Percentiles rank a stretch among this genome's conserved stretches.
phyloP scores from a whole-genome alignment of 2,888 invertebrate species.

The Capitulum mitella region DNA sequence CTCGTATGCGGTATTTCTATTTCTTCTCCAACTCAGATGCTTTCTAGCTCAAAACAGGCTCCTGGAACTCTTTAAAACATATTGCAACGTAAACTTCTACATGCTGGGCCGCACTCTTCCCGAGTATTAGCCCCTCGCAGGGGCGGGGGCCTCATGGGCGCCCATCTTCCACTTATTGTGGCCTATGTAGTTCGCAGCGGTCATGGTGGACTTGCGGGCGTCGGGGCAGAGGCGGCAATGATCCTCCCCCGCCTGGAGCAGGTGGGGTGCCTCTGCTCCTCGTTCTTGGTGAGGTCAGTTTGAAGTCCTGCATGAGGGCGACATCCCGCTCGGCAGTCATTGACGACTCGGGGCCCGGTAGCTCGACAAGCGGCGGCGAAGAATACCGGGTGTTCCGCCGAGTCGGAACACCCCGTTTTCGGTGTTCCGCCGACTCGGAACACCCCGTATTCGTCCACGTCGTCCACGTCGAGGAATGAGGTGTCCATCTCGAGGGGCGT shows the following conservation, averaged over 20 bases:
- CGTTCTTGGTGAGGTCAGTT: conserved; percentile 24
- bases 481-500: too few species aligned
- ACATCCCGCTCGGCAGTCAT: conserved; percentile 28
- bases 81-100: too few species aligned
- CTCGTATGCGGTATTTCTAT: too few species aligned
- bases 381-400: not conserved
- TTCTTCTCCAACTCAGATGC: too few species aligned
- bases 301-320: conserved; percentile 30
- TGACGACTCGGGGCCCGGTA: not conserved
- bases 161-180: conserved; percentile 12
- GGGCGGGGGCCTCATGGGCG: conserved; percentile 8
- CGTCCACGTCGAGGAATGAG: too few species aligned
- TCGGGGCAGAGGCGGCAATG: conserved; percentile 8
- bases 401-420: too few species aligned
- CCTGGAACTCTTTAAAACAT: too few species aligned
- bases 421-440: too few species aligned
- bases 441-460: too few species aligned
- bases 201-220: not conserved
- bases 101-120: not conserved
- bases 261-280: conserved; percentile 28
- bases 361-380: not conserved
- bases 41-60: too few species aligned
- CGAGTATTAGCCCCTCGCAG: not conserved
- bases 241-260: conserved; percentile 27
- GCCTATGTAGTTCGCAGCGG: not conserved